Conservation (phyloP, 2,888 invertebrate species). For the Andrena chrysosceles region DNA sequence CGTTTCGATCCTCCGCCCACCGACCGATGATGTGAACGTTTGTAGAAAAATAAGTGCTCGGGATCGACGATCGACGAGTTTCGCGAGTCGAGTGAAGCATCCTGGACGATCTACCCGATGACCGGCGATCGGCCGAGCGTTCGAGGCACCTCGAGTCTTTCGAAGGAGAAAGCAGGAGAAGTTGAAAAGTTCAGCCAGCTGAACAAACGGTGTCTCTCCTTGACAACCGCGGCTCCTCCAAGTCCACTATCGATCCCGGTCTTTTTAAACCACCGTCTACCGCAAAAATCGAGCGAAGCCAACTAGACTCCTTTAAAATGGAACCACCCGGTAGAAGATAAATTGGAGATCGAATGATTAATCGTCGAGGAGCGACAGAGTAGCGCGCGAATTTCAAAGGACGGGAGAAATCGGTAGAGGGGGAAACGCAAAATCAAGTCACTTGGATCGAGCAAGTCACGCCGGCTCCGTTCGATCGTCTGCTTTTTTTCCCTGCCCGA, state of each 20-base stretch:
- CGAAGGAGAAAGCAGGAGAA: constrained; percentile 69
- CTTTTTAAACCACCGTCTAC: not conserved
- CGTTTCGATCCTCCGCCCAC: no score
- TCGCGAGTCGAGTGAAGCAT: constrained; percentile 8
- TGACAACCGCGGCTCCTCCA: not conserved
- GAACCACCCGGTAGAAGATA: not conserved
- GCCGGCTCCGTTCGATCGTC: constrained; percentile 20
- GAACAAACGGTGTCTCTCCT: constrained; percentile 1
- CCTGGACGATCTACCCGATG: constrained; percentile 1
- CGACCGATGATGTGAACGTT: constrained; percentile 24
- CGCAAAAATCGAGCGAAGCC: not conserved
- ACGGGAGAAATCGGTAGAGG: constrained; percentile 25
- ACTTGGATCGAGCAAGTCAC: constrained; percentile 14
- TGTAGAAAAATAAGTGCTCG: not conserved
- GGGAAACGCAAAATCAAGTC: not conserved
- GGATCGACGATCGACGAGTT: constrained; percentile 16
- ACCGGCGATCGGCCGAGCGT: constrained; percentile 30
- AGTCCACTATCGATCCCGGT: not conserved
- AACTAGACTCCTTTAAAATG: not conserved
- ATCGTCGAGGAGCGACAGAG: not conserved
- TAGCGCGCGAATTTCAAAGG: not conserved
- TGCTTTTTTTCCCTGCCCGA: not conserved
- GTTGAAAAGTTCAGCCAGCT: constrained; percentile 30
- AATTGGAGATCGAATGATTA: not conserved
- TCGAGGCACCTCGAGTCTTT: constrained; percentile 40